Percentiles rank a stretch among this genome's conserved stretches.
Conservation (phyloP, 2,888 invertebrate genomes). For the Campopleginae sp. region DNA sequence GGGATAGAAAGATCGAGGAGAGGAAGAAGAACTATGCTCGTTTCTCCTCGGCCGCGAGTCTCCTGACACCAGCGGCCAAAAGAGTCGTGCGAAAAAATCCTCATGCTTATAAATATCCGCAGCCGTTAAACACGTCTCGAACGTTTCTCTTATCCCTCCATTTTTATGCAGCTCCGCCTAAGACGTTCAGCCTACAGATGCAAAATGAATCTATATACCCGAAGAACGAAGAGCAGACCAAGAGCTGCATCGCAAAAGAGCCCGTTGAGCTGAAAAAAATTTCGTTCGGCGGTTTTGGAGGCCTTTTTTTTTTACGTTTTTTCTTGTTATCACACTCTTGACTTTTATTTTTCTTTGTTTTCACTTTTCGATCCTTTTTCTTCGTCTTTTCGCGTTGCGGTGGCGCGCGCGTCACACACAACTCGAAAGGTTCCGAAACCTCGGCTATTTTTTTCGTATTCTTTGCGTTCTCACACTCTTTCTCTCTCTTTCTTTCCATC, state of each 20-base stretch:
- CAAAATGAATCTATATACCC: slow-evolving; percentile 10
- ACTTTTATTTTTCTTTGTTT: slow-evolving; percentile 54
- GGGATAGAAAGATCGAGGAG: slow-evolving; percentile 20
- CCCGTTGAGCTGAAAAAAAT: not conserved
- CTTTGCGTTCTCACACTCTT: slow-evolving; percentile 67
- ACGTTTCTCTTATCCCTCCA: slow-evolving; percentile 78
- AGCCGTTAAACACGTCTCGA: slow-evolving; percentile 80
- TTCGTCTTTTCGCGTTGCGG: slow-evolving; percentile 26
- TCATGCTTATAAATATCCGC: slow-evolving; percentile 81
- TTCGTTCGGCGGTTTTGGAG: not conserved
- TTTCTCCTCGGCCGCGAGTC: slow-evolving; percentile 6
- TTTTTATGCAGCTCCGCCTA: slow-evolving; percentile 28
- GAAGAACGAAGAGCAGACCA: slow-evolving; percentile 70
- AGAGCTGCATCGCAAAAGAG: slow-evolving; percentile 43
- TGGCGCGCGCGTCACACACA: slow-evolving; percentile 64
- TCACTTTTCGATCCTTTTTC: slow-evolving; percentile 50
- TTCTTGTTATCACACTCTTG: slow-evolving; percentile 44
- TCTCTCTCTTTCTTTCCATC: slow-evolving; percentile 58
- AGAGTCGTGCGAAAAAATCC: slow-evolving; percentile 67
- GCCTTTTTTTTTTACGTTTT: slow-evolving; percentile 36
- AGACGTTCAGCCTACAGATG: slow-evolving; percentile 23
- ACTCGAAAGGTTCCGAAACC: slow-evolving; percentile 42
- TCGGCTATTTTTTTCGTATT: slow-evolving; percentile 66
- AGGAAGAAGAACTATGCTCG: slow-evolving; percentile 21
- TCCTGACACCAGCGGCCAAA: slow-evolving; percentile 54